Base-by-base conservation (phyloP, 2,888 invertebrate genomes). In the Drosophila prolongata region DNA sequence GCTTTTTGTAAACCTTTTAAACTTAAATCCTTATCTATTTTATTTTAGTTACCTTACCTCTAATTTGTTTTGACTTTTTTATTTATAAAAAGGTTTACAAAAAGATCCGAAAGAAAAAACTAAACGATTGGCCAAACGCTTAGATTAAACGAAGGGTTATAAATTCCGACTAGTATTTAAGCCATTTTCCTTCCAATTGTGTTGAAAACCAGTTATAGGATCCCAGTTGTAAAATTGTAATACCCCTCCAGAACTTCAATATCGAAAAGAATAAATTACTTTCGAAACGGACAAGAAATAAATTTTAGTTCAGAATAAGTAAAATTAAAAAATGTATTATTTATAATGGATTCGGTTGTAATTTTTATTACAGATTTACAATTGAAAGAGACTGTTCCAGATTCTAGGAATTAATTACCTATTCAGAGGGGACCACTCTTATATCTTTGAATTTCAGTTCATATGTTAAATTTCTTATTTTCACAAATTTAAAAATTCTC, bases 201-300 rank as follows among this genome's bases (percentile, higher is more conserved):
- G n/a, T 19, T 14, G 30, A 34, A 6, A 40, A 16, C 55, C 55
- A 10, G 10, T 11, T 34, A 1, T 19, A 10, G 16, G 58, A 56
- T 60, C 34, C n/a, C 35, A 37, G 8, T n/a, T n/a, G 16, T 24
- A 46, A 44, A 3, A 46, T 9, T 44, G 24, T 44, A 44, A 34
- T 14, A 11, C n/a, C 43, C 13, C n/a, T 3, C 35, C 19, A 16
- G 24, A 62, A 61, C 61, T 61, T 62, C 47, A 62, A 62, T 62
- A 47, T 42, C 46, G 61, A 61, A 47, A 62, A 61, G 47, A 19
- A 35, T 6, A 38, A 16, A 34, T n/a, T 13, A 13, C 10, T 55
- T 40, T 59, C 56, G 8, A 52, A 11, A 10, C 5, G 10, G 38
- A 40, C 38, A n/a, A 56, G 35, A 6, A 13, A 42, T 56, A 40